Conservation (phyloP, 2,888 invertebrate species). For the Gisinianus flammeolus region DNA sequence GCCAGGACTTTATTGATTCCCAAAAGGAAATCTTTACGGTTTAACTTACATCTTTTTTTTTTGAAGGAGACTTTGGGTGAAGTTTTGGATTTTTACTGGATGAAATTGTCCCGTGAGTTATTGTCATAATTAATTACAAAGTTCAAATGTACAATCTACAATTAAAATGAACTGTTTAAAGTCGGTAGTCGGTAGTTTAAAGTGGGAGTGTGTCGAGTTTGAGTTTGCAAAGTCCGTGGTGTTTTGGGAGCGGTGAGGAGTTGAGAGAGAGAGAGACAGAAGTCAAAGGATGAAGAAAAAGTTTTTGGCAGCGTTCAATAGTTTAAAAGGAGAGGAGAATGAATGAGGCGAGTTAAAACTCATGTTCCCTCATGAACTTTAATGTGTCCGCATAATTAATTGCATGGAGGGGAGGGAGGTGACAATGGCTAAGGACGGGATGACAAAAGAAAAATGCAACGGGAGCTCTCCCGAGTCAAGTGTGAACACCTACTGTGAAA, state of each 20-base stretch:
- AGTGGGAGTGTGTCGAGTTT: too few species aligned
- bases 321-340: constrained; percentile 7
- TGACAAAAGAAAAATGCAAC: constrained; percentile 38
- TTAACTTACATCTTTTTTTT: too few species aligned
- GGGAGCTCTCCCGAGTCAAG: constrained; percentile 27
- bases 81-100: too few species aligned
- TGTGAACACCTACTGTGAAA: constrained; percentile 46
- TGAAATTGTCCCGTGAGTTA: too few species aligned
- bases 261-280: neutral
- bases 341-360: constrained; percentile 29
- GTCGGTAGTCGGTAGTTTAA: too few species aligned
- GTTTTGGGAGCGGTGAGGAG: neutral
- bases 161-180: too few species aligned
- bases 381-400: constrained; percentile 26
- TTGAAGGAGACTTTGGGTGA: too few species aligned
- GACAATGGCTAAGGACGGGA: constrained; percentile 35
- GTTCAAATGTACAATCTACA: too few species aligned
- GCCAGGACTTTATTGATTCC: too few species aligned
- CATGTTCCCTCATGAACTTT: constrained; percentile 22
- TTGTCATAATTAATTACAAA: too few species aligned
- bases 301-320: constrained; percentile 14
- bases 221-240: too few species aligned
- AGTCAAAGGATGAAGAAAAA: neutral
- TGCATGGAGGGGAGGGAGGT: constrained; percentile 34
- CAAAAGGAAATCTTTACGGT: too few species aligned